A percentile compares a stretch with the other conserved stretches of the same genome.
Conservation (phyloP, 2,888 invertebrate species). For the Autographa gamma region DNA sequence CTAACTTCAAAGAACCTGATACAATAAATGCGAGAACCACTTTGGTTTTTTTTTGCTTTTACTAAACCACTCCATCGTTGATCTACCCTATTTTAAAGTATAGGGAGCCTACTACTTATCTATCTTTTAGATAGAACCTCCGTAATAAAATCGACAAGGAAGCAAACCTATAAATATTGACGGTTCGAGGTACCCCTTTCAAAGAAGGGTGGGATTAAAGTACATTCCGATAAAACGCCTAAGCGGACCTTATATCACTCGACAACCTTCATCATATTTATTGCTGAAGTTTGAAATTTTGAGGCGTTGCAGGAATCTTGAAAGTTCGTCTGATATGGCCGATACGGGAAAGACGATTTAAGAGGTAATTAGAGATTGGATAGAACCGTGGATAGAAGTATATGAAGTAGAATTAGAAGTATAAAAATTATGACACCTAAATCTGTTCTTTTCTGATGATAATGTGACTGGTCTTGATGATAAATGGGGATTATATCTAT, state of each 20-base stretch:
- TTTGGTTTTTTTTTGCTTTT: no score
- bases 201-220: background rate
- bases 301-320: background rate
- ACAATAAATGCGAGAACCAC: no score
- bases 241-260: background rate
- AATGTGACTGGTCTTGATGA: no score
- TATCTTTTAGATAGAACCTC: background rate
- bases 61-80: no score
- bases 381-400: no score
- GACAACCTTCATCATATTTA: background rate
- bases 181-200: background rate
- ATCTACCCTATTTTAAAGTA: no score
- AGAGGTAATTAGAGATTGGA: no score
- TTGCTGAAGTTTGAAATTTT: background rate
- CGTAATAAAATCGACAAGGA: background rate
- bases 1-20: no score
- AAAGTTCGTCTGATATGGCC: background rate
- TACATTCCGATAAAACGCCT: slow-evolving; percentile 2
- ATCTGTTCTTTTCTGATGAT: no score
- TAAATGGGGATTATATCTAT: no score
- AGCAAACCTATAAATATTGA: slow-evolving; percentile 2
- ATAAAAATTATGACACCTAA: no score
- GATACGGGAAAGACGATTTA: background rate
- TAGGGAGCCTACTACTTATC: background rate
- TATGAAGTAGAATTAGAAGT: no score